Evolutionary conservation across 1,140 invertebrate genomes (phyloP).

Genomic region (Drosophila equinoxialis): DNA sequence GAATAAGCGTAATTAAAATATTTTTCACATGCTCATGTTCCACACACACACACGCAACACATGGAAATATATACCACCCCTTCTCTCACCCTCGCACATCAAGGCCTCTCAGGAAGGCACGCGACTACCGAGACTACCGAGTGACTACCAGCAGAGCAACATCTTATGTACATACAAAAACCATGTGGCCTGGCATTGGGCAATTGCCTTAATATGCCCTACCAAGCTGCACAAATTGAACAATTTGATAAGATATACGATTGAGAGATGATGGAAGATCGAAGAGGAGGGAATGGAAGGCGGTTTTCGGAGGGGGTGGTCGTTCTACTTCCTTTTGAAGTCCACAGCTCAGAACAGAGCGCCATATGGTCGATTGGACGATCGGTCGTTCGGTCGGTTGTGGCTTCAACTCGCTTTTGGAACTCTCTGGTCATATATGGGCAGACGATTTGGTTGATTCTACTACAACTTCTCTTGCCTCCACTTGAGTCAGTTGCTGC

Average conservation of each 20-base stretch:
- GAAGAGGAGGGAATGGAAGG: neutral
- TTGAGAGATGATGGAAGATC: neutral
- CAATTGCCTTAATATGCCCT: constrained; percentile 77
- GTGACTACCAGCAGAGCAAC: constrained; percentile 35
- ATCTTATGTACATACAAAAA: constrained; percentile 30
- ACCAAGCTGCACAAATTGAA: constrained; percentile 74
- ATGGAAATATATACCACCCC: constrained; percentile 20
- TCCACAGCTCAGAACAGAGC: constrained; percentile 36
- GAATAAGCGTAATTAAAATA: constrained; percentile 73
- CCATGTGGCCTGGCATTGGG: constrained; percentile 76
- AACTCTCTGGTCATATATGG: constrained; percentile 58
- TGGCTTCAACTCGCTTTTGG: constrained; percentile 42
- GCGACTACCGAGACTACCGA: constrained; percentile 69
- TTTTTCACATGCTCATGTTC: constrained; percentile 70
- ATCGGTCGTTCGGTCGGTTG: constrained; percentile 22
- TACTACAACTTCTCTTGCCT: neutral
- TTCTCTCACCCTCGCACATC: neutral
- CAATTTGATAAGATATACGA: constrained; percentile 74
- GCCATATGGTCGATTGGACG: constrained; percentile 63
- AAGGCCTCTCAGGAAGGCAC: constrained; percentile 42
- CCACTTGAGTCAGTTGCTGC: constrained; percentile 42
- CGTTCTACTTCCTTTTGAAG: constrained; percentile 55
- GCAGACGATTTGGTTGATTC: constrained; percentile 47
- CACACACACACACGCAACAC: constrained; percentile 27
- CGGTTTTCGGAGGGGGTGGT: constrained; percentile 34